phyloP scores from a whole-genome alignment of 2,113 vertebrate genomes.

The Rhinoderma darwinii region DNA sequence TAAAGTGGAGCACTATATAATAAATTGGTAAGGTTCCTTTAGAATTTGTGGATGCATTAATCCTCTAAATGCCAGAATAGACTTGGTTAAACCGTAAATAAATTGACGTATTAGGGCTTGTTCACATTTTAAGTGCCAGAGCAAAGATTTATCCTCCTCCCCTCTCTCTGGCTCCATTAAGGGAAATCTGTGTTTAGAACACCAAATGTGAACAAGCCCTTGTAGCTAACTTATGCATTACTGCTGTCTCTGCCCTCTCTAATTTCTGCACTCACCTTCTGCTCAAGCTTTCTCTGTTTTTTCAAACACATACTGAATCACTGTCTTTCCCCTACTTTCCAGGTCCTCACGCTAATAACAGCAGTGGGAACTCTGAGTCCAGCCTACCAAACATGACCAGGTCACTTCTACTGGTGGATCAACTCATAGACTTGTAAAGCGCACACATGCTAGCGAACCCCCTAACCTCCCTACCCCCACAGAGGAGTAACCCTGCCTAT shows the following conservation, averaged over 20 bases:
- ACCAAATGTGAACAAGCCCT: not conserved
- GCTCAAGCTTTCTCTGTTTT: conserved; percentile 65
- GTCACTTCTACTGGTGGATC: conserved; percentile 99
- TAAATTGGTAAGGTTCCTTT: not conserved
- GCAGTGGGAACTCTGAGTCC: conserved; percentile 99
- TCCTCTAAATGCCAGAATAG: not conserved
- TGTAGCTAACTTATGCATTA: not conserved
- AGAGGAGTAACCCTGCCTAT: conserved; percentile 70
- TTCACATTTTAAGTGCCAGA: not conserved
- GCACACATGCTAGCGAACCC: conserved; percentile 76
- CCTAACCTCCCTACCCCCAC: conserved; percentile 67
- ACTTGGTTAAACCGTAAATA: not conserved
- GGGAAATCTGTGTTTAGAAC: not conserved
- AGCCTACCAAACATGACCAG: conserved; percentile 98
- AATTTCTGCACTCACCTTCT: conserved; percentile 19
- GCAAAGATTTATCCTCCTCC: not conserved
- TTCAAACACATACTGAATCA: conserved; percentile 73
- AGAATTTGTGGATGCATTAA: not conserved
- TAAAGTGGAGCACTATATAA: not conserved
- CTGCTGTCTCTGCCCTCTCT: conserved; percentile 1
- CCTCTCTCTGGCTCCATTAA: not conserved
- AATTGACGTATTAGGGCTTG: not conserved
- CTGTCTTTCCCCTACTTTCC: conserved; percentile 86
- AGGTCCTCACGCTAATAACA: conserved; percentile 99
- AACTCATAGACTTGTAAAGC: conserved; percentile 99